Base-by-base conservation (phyloP, 2,888 invertebrate species). In the Eristalis tenax region DNA sequence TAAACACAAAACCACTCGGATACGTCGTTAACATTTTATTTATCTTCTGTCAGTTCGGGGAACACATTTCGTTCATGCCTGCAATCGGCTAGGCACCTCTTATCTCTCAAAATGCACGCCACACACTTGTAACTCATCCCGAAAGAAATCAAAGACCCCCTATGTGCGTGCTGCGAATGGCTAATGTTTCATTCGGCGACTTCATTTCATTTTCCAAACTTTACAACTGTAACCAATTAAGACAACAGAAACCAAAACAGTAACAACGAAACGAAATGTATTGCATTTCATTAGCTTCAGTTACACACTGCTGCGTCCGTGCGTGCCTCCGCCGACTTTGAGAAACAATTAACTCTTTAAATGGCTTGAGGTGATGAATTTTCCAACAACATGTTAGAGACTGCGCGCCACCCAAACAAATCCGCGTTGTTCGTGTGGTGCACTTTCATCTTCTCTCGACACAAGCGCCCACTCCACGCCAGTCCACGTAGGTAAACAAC, bases 401-500 rank as follows among this genome's bases (percentile, higher is more conserved):
- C 50, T n/a, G 50, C 50, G 23, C 61, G 13, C 57, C 15, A 3
- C 23, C 69, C 61, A 40, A 71, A 23, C 59, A 61, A 59, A 66
- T 70, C n/a, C 18, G 10, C 8, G 50, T 8, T 18, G 18, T 2
- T 50, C 35, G 50, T 50, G n/a, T 50, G 32, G 13, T 32, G 61
- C 43, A 77, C 77, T 69, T 77, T 61, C 43, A 75, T 75, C 83
- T 70, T 80, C 80, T 59, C 50, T 35, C 15, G 18, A 40, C n/a
- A 50, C 10, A 43, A n/a, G 63, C 57, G 57, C 61, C 22, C 28
- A 50, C 50, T 18, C 8, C 32, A 32, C 18, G 32, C 26, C 23
- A 22, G 18, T 50, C 22, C 6, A 38, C 50, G 50, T 65, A 69
- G 63, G 71, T 68, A 68, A 80, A 63, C 66, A 80, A 63, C 66